Evolutionary conservation across 2,797 vertebrate genomes (phyloP).

Genomic region (Crenichthys baileyi): DNA sequence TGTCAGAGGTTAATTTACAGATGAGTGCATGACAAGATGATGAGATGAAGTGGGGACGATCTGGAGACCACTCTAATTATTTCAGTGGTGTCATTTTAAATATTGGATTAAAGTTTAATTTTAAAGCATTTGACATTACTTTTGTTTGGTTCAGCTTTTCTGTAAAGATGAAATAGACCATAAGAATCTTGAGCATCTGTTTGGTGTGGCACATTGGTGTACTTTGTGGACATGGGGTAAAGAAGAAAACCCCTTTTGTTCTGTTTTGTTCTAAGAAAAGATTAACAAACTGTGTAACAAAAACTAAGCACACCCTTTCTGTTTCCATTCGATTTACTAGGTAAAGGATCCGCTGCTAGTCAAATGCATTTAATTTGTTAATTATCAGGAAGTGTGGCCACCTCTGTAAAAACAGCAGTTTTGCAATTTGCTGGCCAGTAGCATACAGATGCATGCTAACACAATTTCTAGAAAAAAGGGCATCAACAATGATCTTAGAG

Average conservation of each 20-base stretch:
- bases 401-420: neutral
- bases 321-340: neutral
- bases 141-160: neutral
- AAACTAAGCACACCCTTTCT: neutral
- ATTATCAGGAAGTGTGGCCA: neutral
- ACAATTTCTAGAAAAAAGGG: neutral
- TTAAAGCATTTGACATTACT: neutral
- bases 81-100: conserved; percentile 21
- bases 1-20: conserved; percentile 36
- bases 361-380: neutral
- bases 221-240: no score
- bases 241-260: neutral
- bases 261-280: neutral
- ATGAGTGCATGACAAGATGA: conserved; percentile 28
- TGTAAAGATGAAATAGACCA: neutral
- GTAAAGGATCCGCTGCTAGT: neutral
- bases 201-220: neutral
- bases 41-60: conserved; percentile 5
- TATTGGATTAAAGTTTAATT: neutral
- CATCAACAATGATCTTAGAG: neutral
- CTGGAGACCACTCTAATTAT: conserved; percentile 12
- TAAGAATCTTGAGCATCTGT: neutral
- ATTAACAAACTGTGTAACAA: neutral
- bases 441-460: neutral
- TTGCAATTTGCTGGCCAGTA: neutral